These are phyloP conservation scores for Corvus moneduloides DNA, from an alignment of 2,113 vertebrate genomes.

Conservation along the genomic window DNA sequence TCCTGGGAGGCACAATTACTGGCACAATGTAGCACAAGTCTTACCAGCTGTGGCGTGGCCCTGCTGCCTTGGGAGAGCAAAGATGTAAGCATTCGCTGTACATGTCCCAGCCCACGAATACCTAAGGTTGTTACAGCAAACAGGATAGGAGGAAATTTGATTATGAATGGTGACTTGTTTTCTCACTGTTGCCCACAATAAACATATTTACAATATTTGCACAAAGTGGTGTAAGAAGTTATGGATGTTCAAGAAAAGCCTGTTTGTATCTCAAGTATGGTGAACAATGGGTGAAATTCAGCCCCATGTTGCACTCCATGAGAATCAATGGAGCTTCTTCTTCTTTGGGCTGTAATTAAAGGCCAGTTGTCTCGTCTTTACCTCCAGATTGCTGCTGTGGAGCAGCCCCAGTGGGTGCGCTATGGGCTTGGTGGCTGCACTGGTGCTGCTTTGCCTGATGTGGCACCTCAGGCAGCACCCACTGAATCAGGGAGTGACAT, in stretches of 20 bases:
- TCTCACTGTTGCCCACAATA: slow-evolving; percentile 51
- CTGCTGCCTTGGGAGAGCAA: neutral
- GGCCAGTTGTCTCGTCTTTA: neutral
- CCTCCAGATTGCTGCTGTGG: neutral
- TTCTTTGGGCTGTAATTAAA: neutral
- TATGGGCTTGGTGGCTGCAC: neutral
- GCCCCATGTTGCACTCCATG: neutral
- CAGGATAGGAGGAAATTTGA: neutral
- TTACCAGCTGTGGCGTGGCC: neutral
- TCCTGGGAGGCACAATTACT: slow-evolving; percentile 44
- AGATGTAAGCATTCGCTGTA: slow-evolving; percentile 19
- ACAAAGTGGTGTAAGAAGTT: slow-evolving; percentile 36
- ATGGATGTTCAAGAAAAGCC: slow-evolving; percentile 17
- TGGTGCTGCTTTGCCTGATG: neutral
- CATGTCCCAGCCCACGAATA: slow-evolving; percentile 14
- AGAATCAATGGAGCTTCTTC: neutral
- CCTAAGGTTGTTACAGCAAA: slow-evolving; percentile 26
- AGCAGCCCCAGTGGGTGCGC: neutral
- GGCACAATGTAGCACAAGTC: slow-evolving; percentile 22
- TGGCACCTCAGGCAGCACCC: neutral
- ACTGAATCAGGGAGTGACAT: neutral
- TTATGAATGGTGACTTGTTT: slow-evolving; percentile 52
- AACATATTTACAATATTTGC: slow-evolving; percentile 40
- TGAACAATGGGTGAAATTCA: slow-evolving; percentile 54
- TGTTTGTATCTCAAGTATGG: neutral